A percentile compares a stretch with the other conserved stretches of the same genome.
These are phyloP conservation scores for Cassiopea xamachana DNA, from an alignment of 30 jellyfish, hydroid and myxozoan genomes.

Conservation along the genomic window DNA sequence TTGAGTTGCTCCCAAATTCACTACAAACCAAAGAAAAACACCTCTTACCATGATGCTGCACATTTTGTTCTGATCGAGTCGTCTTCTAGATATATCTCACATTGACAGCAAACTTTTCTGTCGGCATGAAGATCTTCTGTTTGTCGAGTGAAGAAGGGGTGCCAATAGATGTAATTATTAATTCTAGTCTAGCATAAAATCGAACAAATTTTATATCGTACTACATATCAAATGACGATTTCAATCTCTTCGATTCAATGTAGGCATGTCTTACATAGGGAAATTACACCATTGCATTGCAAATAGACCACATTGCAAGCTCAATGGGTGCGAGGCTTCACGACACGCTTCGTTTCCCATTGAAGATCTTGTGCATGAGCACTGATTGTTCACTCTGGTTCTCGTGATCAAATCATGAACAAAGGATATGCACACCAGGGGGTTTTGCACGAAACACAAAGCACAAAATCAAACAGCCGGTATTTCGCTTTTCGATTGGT, in stretches of 20 bases:
- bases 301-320: slow-evolving; percentile 63
- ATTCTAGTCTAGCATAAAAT: background rate
- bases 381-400: slow-evolving; percentile 50
- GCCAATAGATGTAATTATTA: no score
- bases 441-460: slow-evolving; percentile 19
- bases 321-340: slow-evolving; percentile 64
- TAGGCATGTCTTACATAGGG: background rate
- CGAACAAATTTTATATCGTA: background rate
- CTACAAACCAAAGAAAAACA: no score
- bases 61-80: no score
- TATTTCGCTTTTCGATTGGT: no score
- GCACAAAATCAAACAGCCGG: no score
- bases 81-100: no score
- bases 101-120: no score
- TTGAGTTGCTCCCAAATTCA: no score
- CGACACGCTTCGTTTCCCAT: slow-evolving; percentile 78
- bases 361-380: slow-evolving; percentile 74
- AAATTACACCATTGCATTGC: slow-evolving; percentile 74
- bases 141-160: no score
- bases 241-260: background rate
- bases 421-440: slow-evolving; percentile 49
- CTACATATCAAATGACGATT: background rate
- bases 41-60: no score
- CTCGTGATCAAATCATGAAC: slow-evolving; percentile 77
- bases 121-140: no score